Percentiles rank a stretch among this genome's conserved stretches.
Evolutionary conservation across 2,797 vertebrate genomes (phyloP).

Genomic region (Allobates femoralis): DNA sequence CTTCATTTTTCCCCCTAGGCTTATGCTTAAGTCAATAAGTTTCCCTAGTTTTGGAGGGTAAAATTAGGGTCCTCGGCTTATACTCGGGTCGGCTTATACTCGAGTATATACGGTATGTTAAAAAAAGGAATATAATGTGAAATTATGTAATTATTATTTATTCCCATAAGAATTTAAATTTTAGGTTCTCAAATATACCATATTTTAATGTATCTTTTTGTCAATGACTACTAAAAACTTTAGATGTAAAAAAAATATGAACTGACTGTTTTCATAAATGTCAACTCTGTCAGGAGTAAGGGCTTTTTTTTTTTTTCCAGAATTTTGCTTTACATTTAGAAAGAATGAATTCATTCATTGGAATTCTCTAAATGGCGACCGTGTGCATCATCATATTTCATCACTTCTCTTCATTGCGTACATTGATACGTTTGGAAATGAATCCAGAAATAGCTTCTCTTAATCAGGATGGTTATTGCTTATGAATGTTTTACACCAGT

Average conservation of each 20-base stretch:
- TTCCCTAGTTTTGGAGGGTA: no score
- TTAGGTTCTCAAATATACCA: slow-evolving; percentile 1
- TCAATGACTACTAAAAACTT: slow-evolving; percentile 1
- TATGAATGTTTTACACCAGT: slow-evolving; percentile 40
- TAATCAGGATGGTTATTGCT: slow-evolving; percentile 52
- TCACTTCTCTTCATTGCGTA: slow-evolving; percentile 53
- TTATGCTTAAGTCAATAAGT: no score
- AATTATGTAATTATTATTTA: not conserved
- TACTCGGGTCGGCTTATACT: no score
- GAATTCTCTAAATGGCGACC: slow-evolving; percentile 40
- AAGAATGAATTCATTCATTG: slow-evolving; percentile 58
- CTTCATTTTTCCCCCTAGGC: no score
- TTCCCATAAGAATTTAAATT: not conserved
- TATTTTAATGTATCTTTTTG: not conserved
- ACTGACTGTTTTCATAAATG: slow-evolving; percentile 42
- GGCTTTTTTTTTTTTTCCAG: slow-evolving; percentile 31
- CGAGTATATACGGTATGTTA: no score
- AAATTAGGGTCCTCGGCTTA: no score
- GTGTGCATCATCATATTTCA: slow-evolving; percentile 58
- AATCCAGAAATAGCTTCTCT: slow-evolving; percentile 48
- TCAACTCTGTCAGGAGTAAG: slow-evolving; percentile 27
- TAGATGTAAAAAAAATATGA: slow-evolving; percentile 47
- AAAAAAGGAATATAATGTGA: not conserved
- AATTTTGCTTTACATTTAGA: slow-evolving; percentile 11
- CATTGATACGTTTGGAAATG: slow-evolving; percentile 41